These are phyloP conservation scores for Tethya wilhelma DNA, from an alignment of 37 sponge, comb jelly and placozoan species.

Conservation along the genomic window DNA sequence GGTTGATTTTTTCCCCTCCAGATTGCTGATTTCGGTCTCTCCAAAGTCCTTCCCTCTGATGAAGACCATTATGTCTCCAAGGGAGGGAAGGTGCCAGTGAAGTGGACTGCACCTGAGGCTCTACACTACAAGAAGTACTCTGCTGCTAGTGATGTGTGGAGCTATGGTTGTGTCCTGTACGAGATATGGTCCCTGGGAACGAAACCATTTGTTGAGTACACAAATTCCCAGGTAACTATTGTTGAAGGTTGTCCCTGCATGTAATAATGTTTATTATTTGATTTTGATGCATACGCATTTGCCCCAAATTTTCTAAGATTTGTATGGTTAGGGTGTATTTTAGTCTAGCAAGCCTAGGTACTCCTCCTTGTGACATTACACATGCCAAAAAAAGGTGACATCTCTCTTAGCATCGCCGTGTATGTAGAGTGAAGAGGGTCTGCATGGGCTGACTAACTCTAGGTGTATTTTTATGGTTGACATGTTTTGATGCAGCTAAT, in stretches of 20 bases:
- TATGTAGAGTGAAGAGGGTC: background rate
- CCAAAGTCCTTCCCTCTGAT: conserved; percentile 24
- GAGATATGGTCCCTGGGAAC: conserved; percentile 61
- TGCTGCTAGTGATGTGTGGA: conserved; percentile 65
- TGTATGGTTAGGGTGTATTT: no score
- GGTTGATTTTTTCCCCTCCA: background rate
- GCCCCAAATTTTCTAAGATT: no score
- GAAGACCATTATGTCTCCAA: conserved; percentile 32
- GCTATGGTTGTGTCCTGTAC: conserved; percentile 51
- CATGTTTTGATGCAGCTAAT: no score
- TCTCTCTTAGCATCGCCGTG: background rate
- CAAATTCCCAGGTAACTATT: conserved; percentile 33
- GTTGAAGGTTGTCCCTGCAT: no score
- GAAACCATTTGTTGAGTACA: conserved; percentile 35
- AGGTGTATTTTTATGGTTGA: no score
- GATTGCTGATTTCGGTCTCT: conserved; percentile 60
- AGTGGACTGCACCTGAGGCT: conserved; percentile 69
- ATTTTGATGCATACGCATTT: no score
- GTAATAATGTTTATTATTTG: no score
- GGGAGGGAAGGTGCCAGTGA: conserved; percentile 52
- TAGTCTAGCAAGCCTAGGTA: no score
- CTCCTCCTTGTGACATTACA: no score
- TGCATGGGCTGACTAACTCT: background rate
- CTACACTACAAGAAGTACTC: conserved; percentile 57
- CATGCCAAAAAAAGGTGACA: no score